A percentile compares a stretch with the other conserved stretches of the same genome.
Evolutionary conservation across 2,797 vertebrate species (phyloP).

Genomic region (Myotis vivesi): DNA sequence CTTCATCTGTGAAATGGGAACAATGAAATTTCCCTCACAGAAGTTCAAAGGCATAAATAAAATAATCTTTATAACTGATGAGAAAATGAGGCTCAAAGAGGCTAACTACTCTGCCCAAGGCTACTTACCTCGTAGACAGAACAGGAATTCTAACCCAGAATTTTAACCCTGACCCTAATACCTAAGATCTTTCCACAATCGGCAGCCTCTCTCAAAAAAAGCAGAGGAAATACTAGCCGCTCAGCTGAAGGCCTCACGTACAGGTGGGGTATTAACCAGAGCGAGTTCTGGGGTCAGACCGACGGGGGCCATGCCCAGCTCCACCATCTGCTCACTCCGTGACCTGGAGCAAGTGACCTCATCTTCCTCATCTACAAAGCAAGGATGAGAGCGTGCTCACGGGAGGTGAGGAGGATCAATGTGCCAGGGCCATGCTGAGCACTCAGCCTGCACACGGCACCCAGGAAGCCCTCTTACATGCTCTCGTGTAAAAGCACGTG

Average conservation of each 20-base stretch:
- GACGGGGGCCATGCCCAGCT: neutral
- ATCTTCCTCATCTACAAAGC: neutral
- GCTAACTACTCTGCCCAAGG: neutral
- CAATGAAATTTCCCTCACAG: neutral
- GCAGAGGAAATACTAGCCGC: neutral
- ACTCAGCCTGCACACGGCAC: neutral
- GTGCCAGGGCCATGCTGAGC: neutral
- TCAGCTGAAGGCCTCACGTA: neutral
- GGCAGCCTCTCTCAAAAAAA: neutral
- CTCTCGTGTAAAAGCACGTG: neutral
- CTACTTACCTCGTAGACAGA: neutral
- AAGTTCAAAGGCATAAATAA: neutral
- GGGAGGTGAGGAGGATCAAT: neutral
- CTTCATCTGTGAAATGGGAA: too few species aligned
- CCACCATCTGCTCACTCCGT: neutral
- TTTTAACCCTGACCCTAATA: neutral
- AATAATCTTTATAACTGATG: neutral
- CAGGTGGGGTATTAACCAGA: neutral
- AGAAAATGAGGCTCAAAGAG: neutral
- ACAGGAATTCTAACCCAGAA: constrained; percentile 1
- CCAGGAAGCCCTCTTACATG: neutral
- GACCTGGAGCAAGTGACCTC: neutral
- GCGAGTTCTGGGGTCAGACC: neutral
- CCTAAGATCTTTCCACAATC: neutral
- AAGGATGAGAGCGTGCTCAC: neutral